Evolutionary conservation across 2,888 invertebrate species (phyloP).

Genomic region (Loripinus fragilis): DNA sequence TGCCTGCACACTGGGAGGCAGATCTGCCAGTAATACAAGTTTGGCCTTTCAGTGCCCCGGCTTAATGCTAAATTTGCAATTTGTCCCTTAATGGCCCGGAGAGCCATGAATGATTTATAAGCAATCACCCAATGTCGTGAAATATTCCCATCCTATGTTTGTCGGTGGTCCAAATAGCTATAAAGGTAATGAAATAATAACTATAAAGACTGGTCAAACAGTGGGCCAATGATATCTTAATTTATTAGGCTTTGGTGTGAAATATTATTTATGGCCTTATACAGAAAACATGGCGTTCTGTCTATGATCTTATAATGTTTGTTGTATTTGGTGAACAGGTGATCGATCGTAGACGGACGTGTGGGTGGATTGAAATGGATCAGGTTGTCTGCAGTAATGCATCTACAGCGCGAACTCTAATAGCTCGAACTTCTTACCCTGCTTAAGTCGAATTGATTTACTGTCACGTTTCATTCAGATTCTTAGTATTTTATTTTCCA

Average conservation of each 20-base stretch:
- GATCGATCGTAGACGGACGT: not conserved
- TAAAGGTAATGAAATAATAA: constrained; percentile 18
- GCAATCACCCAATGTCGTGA: constrained; percentile 13
- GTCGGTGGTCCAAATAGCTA: not conserved
- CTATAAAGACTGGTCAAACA: constrained; percentile 4
- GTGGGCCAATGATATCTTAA: not conserved
- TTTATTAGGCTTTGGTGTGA: constrained; percentile 6
- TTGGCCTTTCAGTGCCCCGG: too few species aligned
- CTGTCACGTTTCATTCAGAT: too few species aligned
- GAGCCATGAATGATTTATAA: constrained; percentile 14
- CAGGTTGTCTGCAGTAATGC: too few species aligned
- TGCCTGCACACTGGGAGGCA: too few species aligned
- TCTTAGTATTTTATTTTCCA: too few species aligned
- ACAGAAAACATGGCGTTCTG: not conserved
- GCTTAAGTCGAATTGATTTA: too few species aligned
- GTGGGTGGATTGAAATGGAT: not conserved
- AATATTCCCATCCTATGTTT: not conserved
- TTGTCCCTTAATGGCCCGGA: constrained; percentile 13
- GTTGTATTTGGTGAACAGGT: not conserved
- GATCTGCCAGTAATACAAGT: too few species aligned
- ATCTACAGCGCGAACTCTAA: too few species aligned
- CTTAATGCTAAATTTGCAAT: constrained; percentile 19
- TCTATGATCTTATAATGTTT: constrained; percentile 4
- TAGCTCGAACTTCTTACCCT: too few species aligned
- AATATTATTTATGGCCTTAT: constrained; percentile 1